These are phyloP conservation scores for Boulengeromyrus knoepffleri DNA, from an alignment of 2,113 vertebrate species.

Conservation along the genomic window DNA sequence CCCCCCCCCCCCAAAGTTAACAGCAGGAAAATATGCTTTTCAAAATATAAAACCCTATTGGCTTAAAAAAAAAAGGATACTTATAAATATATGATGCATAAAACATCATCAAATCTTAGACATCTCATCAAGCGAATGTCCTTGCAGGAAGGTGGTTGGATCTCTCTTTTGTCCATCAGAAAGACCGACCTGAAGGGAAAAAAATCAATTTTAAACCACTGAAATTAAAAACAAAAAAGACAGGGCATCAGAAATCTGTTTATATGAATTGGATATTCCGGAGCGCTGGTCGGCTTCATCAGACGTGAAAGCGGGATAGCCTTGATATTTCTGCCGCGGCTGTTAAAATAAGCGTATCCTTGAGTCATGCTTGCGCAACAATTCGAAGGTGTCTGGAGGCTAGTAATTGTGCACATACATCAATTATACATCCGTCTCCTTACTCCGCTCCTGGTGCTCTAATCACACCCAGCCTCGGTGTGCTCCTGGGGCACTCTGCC, in stretches of 20 bases:
- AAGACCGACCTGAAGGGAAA: neutral
- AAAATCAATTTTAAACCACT: slow-evolving; percentile 23
- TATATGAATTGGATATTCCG: slow-evolving; percentile 37
- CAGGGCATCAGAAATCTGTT: slow-evolving; percentile 24
- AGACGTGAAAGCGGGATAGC: slow-evolving; percentile 53
- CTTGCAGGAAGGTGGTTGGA: too few relatives aligned
- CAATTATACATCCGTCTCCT: slow-evolving; percentile 77
- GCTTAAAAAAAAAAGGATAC: neutral
- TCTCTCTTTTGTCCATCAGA: neutral
- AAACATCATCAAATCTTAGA: neutral
- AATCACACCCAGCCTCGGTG: slow-evolving; percentile 58
- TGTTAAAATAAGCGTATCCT: slow-evolving; percentile 76
- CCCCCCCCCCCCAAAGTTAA: neutral
- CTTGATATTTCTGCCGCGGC: slow-evolving; percentile 72
- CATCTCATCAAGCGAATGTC: neutral
- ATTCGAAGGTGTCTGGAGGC: slow-evolving; percentile 75
- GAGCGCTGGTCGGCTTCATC: slow-evolving; percentile 60
- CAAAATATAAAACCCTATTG: neutral
- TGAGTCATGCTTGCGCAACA: slow-evolving; percentile 70
- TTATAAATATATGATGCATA: neutral
- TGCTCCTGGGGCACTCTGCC: slow-evolving; percentile 59
- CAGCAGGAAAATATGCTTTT: neutral
- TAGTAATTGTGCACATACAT: slow-evolving; percentile 79
- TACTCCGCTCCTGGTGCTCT: slow-evolving; percentile 61
- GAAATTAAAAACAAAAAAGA: slow-evolving; percentile 14